Base-by-base conservation (phyloP, 1,140 invertebrate species). In the Condylostylus longicornis region DNA sequence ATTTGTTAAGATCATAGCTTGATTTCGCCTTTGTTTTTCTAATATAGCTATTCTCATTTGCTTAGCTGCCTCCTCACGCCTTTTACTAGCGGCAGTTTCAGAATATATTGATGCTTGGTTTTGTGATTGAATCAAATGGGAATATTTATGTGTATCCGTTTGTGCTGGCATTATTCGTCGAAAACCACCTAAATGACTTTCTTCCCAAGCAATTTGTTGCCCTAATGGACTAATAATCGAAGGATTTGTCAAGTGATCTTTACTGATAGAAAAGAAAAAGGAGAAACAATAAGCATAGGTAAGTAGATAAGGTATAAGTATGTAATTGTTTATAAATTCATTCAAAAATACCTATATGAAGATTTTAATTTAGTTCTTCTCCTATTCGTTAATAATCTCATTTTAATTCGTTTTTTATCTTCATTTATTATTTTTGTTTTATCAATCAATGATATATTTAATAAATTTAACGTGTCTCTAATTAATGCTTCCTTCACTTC, bases 401-500 rank as follows among this genome's bases (percentile, higher is more conserved):
- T 72, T 20, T 72, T 63, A 17, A 79, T 70, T 14, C 77, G 55
- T 46, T 71, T 73, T 31, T 73, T 66, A 46, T 82, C 79, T 50
- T 82, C 78, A 25, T 74, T 70, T 2, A 85, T 68, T 10, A 81
- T 69, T 47, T 79, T 77, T 36, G 70, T 70, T 53, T 82, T 81
- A 50, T 88, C 80, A 49, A 75, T 79, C 43, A 79, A 70, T 44
- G 75, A 74, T 30, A 88, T 72, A 63, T 89, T 86, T 35, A 90
- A 67, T 60, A 93, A 74, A 4, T 74, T 69, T 42, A 90, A 77
- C 3, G 85, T 88, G 50, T 91, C 85, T 23, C 65, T 69, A n/a
- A 93, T 61, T 5, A 93, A 62, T 1, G 69, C 64, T 48, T 85
- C 77, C 56, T 93, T 93, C 3, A 93, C 75, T 48, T 87, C 82